These are phyloP conservation scores for Camponotus floridanus DNA, from an alignment of 1,140 invertebrate genomes.

Conservation along the genomic window DNA sequence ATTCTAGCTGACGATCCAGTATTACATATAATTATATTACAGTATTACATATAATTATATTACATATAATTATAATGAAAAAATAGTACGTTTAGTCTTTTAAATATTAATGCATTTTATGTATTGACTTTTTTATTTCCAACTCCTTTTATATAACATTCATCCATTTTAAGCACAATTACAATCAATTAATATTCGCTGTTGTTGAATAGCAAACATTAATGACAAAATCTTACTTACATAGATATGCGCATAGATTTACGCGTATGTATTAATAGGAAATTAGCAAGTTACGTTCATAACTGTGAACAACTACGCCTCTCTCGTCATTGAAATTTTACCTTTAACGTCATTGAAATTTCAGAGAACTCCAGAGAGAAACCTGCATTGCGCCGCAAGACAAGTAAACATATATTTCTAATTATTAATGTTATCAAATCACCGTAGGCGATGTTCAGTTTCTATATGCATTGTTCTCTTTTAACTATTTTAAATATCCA, in stretches of 20 bases:
- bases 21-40: slow-evolving; percentile 9
- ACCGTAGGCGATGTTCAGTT: neutral
- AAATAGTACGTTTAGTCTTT: slow-evolving; percentile 29
- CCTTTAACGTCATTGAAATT: slow-evolving; percentile 24
- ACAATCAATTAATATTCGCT: neutral
- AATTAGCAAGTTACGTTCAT: slow-evolving; percentile 30
- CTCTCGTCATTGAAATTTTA: too few relatives aligned
- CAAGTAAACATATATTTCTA: slow-evolving; percentile 5
- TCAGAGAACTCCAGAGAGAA: slow-evolving; percentile 5
- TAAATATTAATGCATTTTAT: slow-evolving; percentile 37
- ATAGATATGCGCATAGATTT: neutral
- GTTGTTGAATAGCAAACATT: slow-evolving; percentile 20
- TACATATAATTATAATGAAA: neutral
- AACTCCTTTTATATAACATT: neutral
- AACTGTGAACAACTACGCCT: neutral
- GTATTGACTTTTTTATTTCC: neutral
- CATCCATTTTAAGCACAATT: neutral
- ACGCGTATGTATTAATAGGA: slow-evolving; percentile 37
- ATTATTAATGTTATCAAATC: slow-evolving; percentile 25
- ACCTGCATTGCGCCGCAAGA: neutral
- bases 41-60: too few relatives aligned
- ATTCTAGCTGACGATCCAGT: neutral
- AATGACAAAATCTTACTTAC: slow-evolving; percentile 15
- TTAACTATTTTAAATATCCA: too few relatives aligned
- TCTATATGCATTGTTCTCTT: neutral